Evolutionary conservation across 2,113 vertebrate genomes (phyloP).

Genomic region (Cyprinodon variegatus): DNA sequence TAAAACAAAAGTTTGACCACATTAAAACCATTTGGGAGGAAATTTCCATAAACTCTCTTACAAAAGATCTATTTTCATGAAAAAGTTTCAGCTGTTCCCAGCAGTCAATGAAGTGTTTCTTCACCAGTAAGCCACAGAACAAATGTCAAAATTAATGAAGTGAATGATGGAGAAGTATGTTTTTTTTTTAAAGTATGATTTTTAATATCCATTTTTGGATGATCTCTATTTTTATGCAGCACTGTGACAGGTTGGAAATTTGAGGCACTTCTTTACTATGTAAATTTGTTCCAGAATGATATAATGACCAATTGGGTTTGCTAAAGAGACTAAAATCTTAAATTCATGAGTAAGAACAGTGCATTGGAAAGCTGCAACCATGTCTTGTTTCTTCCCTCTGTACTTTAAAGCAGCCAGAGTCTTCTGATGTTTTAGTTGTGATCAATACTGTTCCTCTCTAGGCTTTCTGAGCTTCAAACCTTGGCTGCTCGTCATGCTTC

Average conservation of each 20-base stretch:
- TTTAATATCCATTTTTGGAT: neutral
- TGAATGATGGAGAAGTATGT: neutral
- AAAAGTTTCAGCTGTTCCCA: neutral
- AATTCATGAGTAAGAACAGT: no score
- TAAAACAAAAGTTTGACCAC: neutral
- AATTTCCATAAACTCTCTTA: neutral
- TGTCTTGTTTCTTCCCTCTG: no score
- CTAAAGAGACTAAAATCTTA: no score
- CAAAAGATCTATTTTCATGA: neutral
- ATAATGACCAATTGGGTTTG: neutral
- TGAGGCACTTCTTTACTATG: neutral
- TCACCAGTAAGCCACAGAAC: neutral
- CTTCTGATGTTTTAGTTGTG: no score
- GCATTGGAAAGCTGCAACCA: no score
- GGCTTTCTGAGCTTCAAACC: no score
- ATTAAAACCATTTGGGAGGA: neutral
- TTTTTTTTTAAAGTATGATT: neutral
- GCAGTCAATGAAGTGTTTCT: neutral
- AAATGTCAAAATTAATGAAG: neutral
- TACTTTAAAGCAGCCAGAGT: no score
- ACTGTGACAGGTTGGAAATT: neutral
- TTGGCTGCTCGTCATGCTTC: no score
- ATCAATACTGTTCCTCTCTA: no score
- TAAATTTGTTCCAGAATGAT: neutral
- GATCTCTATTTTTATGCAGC: neutral